Base-by-base conservation (phyloP, 2,888 invertebrate genomes). In the Chymomyza fuscimana region DNA sequence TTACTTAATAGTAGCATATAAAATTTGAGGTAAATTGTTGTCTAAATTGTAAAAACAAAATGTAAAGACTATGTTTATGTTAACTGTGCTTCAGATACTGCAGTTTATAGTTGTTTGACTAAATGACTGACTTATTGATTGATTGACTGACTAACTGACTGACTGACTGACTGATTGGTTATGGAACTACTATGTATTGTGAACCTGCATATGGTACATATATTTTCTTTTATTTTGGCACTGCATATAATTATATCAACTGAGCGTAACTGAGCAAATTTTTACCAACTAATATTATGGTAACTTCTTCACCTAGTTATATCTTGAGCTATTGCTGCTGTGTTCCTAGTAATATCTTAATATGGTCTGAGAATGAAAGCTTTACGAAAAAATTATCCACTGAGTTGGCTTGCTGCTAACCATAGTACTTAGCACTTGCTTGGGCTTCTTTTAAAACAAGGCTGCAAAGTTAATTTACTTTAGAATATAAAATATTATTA, bases 1-100 rank as follows among this genome's bases (percentile, higher is more conserved):
- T 46, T 46, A 46, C 40, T 46, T 46, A 46, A 46, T 10, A 46
- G 40, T 46, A 46, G 10, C 40, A 69, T 73, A 80, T 80, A 69
- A 82, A 81, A 79, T 85, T 85, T 89, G 89, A 89, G 89, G 89
- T 89, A 89, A 89, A 81, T 82, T 86, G 89, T 88, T 89, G 85
- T 76, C 81, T 72, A 72, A 72, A 74, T 19, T 16, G 16, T 54
- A 16, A 52, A 32, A 32, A 58, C 5, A 60, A 60, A 32, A n/a
- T 60, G 29, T 15, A 60, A n/a, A 36, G 19, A 25, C 25, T 58
- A 58, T 58, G 19, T 54, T 32, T 32, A 32, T 32, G 32, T 32
- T 1, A 6, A 5, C 32, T 32, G 32, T 32, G 32, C 6, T 36
- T 36, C 36, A 36, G 36, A 12, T 46, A 7, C 40, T 46, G 5